phyloP scores from a whole-genome alignment of 1,140 invertebrate genomes.

The Trissolcus basalis region DNA sequence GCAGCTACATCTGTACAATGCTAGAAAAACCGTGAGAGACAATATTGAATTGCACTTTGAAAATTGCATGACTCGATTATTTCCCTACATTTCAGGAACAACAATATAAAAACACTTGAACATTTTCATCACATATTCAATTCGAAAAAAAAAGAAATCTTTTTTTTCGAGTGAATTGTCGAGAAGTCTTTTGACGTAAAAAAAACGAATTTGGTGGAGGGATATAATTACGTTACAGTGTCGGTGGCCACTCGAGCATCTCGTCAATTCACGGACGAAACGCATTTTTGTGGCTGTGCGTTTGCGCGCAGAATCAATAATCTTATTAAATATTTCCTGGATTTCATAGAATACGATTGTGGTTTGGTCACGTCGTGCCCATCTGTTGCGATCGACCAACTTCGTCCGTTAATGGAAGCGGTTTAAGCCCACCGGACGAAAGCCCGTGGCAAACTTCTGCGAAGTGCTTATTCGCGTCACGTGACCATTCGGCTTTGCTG shows the following conservation, averaged over 20 bases:
- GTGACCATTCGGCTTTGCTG: conserved; percentile 48
- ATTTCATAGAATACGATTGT: conserved; percentile 69
- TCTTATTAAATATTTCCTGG: conserved; percentile 72
- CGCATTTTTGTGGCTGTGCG: conserved; percentile 63
- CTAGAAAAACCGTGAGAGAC: conserved; percentile 7
- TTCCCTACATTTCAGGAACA: background rate
- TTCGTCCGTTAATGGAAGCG: conserved; percentile 72
- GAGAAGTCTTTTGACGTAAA: conserved; percentile 22
- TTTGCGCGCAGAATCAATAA: conserved; percentile 67
- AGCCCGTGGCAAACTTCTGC: conserved; percentile 48
- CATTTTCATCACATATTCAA: background rate
- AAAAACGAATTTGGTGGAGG: conserved; percentile 25
- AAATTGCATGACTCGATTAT: conserved; percentile 24
- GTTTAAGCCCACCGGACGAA: conserved; percentile 62
- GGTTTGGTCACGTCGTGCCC: conserved; percentile 70
- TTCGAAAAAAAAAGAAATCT: too few relatives aligned
- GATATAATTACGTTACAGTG: conserved; percentile 30
- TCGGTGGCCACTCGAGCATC: conserved; percentile 20
- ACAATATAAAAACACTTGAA: background rate
- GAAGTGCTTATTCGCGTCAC: conserved; percentile 65
- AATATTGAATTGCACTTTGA: conserved; percentile 17
- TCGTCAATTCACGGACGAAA: conserved; percentile 67
- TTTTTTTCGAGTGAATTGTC: conserved; percentile 1
- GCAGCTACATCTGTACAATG: conserved; percentile 30
- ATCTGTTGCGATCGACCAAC: conserved; percentile 71